These are phyloP conservation scores for Alauda arvensis DNA, from an alignment of 2,797 vertebrate species.

Conservation along the genomic window DNA sequence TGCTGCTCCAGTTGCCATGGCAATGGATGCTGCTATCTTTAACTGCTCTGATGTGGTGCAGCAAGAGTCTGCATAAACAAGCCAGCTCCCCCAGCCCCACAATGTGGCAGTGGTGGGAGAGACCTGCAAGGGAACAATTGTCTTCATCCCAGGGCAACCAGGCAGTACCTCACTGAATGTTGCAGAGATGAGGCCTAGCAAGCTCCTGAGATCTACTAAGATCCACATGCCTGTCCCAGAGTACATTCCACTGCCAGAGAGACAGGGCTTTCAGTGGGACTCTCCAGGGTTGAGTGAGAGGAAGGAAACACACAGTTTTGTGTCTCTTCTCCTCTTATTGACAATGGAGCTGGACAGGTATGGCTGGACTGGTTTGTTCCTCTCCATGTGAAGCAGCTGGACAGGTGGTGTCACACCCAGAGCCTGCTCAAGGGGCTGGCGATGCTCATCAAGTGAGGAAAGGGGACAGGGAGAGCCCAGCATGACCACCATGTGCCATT, in stretches of 20 bases:
- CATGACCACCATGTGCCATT: background rate
- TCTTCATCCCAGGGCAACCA: background rate
- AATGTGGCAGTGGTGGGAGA: background rate
- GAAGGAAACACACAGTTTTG: background rate
- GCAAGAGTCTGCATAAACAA: constrained; percentile 24
- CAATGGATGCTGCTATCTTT: constrained; percentile 52
- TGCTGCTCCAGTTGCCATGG: constrained; percentile 50
- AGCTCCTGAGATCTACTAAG: background rate
- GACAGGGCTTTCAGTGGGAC: background rate
- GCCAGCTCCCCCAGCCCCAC: constrained; percentile 13
- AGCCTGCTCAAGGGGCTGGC: background rate
- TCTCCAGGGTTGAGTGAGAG: background rate
- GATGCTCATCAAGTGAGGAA: background rate
- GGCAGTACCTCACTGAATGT: background rate
- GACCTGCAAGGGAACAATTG: background rate
- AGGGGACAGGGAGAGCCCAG: background rate
- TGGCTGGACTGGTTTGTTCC: background rate
- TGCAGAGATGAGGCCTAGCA: background rate
- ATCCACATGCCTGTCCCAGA: background rate
- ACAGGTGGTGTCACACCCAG: background rate
- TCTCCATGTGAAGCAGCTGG: background rate
- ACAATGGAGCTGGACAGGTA: background rate
- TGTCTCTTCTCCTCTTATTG: background rate
- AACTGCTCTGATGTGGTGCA: constrained; percentile 29
- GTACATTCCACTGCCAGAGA: background rate